These are phyloP conservation scores for Archocentrus centrarchus DNA, from an alignment of 2,113 vertebrate species.

Conservation along the genomic window DNA sequence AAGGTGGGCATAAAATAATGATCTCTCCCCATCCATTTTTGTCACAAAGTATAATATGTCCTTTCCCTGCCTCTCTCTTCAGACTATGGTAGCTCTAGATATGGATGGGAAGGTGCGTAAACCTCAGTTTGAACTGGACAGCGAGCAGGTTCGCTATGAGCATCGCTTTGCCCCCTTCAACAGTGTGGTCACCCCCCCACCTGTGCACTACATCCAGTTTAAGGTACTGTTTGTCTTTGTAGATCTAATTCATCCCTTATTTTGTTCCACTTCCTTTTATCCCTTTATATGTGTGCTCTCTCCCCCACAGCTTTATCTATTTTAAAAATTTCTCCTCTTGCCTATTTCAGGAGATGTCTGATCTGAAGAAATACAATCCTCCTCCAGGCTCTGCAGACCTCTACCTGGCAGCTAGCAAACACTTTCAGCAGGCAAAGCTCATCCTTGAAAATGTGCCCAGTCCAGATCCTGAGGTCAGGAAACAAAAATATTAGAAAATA, in stretches of 20 bases:
- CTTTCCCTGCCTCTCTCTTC: background rate
- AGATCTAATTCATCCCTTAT: background rate
- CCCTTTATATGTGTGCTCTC: too few species aligned
- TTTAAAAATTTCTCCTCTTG: background rate
- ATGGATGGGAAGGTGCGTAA: constrained; percentile 99
- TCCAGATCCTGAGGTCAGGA: constrained; percentile 92
- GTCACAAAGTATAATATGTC: background rate
- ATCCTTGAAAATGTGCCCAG: constrained; percentile 96
- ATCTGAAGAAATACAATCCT: constrained; percentile 97
- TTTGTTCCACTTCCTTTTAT: background rate
- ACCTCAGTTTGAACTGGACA: constrained; percentile 97
- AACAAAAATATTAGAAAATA: background rate
- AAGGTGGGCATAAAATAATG: constrained; percentile 82
- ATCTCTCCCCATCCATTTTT: background rate
- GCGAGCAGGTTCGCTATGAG: constrained; percentile 97
- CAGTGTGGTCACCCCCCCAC: constrained; percentile 96
- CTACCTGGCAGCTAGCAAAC: constrained; percentile 97
- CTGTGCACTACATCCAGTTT: constrained; percentile 97
- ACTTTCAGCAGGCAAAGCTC: constrained; percentile 98
- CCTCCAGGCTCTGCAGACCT: constrained; percentile 95
- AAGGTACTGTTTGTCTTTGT: constrained; percentile 82
- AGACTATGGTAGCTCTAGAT: constrained; percentile 99
- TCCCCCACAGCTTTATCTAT: background rate
- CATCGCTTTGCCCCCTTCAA: constrained; percentile 98
- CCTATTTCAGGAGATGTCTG: constrained; percentile 94